These are phyloP conservation scores for Euschistus heros DNA, from an alignment of 1,140 invertebrate genomes.

Conservation along the genomic window DNA sequence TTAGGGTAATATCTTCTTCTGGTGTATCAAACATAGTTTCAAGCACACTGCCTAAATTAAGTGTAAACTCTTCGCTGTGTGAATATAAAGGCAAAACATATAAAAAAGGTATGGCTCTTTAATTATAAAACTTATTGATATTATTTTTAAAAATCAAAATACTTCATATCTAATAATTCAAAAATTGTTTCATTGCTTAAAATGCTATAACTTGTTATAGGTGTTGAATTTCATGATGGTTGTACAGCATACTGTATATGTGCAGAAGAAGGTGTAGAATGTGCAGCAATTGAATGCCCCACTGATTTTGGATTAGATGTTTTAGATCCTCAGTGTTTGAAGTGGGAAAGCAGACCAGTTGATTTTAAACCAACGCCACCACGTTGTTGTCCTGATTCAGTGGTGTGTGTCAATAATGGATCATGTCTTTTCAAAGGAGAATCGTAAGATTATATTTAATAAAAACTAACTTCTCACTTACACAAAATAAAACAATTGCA, in stretches of 20 bases:
- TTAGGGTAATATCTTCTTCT: conserved; percentile 32
- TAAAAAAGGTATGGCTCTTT: conserved; percentile 34
- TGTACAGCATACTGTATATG: conserved; percentile 65
- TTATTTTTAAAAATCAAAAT: not conserved
- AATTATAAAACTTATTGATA: not conserved
- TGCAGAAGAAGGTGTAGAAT: conserved; percentile 51
- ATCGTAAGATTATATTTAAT: conserved; percentile 35
- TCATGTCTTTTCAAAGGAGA: conserved; percentile 58
- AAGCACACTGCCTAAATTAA: conserved; percentile 31
- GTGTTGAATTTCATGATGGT: conserved; percentile 34
- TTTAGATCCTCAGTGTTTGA: conserved; percentile 66
- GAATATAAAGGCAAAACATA: conserved; percentile 47
- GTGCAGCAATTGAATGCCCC: conserved; percentile 68
- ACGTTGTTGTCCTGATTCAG: conserved; percentile 68
- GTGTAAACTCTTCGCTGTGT: conserved; percentile 35
- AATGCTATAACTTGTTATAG: conserved; percentile 5
- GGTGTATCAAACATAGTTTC: conserved; percentile 31
- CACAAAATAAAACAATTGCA: not conserved
- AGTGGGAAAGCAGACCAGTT: conserved; percentile 68
- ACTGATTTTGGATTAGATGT: conserved; percentile 70
- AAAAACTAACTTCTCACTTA: not conserved
- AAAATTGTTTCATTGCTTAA: no score
- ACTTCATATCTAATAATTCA: no score
- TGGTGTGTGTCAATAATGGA: conserved; percentile 64
- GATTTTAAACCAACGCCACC: conserved; percentile 60